Conservation (phyloP, 2,888 invertebrate species). For the Cenopis cana region DNA sequence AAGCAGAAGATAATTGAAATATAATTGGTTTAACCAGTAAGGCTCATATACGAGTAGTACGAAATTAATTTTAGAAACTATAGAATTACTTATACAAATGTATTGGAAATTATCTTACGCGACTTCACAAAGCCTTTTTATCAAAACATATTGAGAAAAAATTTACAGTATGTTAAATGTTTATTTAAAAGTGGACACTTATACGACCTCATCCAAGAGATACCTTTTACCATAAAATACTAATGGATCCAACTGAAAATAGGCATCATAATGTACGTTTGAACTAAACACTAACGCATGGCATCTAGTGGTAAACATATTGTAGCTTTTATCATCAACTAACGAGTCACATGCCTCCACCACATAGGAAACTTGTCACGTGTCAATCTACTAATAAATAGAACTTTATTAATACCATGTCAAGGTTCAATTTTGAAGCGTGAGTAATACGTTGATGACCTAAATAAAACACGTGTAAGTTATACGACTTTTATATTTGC, state of each 20-base stretch:
- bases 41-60: not conserved
- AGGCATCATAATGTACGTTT: not conserved
- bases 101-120: not conserved
- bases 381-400: conserved; percentile 26
- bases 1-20: not conserved
- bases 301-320: conserved; percentile 27
- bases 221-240: conserved; percentile 13
- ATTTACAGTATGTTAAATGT: not conserved
- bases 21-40: not conserved
- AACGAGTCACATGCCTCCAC: conserved; percentile 9
- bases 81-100: not conserved
- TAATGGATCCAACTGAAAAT: conserved; percentile 25
- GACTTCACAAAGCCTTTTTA: not conserved
- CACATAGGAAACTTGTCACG: conserved; percentile 34
- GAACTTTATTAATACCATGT: conserved; percentile 7
- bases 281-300: conserved; percentile 26
- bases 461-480: conserved; percentile 47
- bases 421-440: conserved; percentile 20
- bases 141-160: not conserved
- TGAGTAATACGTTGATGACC: conserved; percentile 35
- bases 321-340: conserved; percentile 21
- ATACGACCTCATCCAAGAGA: not conserved
- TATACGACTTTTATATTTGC: conserved; percentile 46
- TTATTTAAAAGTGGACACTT: not conserved
- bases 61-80: not conserved